These are phyloP conservation scores for Malurus cyaneus DNA, from an alignment of 2,113 vertebrate genomes.

Conservation along the genomic window DNA sequence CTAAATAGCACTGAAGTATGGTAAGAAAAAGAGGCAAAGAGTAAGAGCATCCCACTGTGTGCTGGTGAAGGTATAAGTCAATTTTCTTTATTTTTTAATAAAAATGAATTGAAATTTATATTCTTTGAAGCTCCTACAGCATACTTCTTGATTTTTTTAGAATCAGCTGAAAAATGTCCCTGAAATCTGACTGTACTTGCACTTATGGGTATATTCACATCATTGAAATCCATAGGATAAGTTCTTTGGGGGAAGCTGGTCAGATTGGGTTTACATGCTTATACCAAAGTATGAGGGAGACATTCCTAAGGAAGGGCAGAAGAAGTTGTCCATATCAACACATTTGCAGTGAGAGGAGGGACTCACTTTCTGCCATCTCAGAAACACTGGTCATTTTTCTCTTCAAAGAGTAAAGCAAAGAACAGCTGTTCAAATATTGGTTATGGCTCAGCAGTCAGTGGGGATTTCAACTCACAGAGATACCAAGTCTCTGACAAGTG, in stretches of 20 bases:
- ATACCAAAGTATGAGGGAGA: not conserved
- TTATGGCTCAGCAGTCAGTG: conserved; percentile 8
- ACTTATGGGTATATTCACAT: not conserved
- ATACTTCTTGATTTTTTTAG: not conserved
- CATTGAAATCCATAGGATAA: not conserved
- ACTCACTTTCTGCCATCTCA: conserved; percentile 10
- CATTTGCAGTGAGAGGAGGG: not conserved
- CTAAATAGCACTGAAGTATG: not conserved
- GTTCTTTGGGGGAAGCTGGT: not conserved
- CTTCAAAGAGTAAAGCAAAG: conserved; percentile 4
- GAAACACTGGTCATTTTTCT: conserved; percentile 3
- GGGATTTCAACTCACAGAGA: not conserved
- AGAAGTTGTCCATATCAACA: not conserved
- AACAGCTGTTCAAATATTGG: conserved; percentile 68
- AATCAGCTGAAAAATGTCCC: not conserved
- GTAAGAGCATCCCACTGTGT: not conserved
- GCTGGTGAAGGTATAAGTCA: not conserved
- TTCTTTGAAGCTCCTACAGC: not conserved
- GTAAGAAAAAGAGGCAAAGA: not conserved
- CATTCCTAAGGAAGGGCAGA: not conserved
- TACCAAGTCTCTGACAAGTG: not conserved
- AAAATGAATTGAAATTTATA: not conserved
- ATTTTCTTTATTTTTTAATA: not conserved
- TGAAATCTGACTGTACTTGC: not conserved
- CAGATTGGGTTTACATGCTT: not conserved